Evolutionary conservation across 2,888 invertebrate genomes (phyloP).

Genomic region (Thecocarcelia acutangulata): DNA sequence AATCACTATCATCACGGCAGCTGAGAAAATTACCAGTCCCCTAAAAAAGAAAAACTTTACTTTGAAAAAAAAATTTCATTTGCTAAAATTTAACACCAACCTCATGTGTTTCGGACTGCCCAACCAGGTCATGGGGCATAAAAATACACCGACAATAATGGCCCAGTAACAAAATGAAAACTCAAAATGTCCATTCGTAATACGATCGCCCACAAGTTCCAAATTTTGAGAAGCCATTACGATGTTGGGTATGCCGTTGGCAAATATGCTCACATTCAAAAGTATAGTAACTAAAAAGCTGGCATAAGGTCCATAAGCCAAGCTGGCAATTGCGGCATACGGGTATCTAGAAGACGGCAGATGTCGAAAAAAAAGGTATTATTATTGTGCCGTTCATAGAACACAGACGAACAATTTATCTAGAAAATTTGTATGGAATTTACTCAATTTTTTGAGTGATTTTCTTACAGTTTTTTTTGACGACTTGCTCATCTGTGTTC

Average conservation of each 20-base stretch:
- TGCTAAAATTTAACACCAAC: conserved; percentile 82
- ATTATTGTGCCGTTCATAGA: too few species aligned
- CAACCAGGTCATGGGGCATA: conserved; percentile 92
- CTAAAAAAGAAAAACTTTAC: conserved; percentile 69
- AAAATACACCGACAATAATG: conserved; percentile 86
- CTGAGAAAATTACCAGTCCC: conserved; percentile 84
- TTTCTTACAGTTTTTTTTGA: too few species aligned
- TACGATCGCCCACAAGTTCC: conserved; percentile 88
- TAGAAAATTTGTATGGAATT: too few species aligned
- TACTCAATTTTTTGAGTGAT: too few species aligned
- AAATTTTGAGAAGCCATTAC: conserved; percentile 91
- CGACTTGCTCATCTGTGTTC: too few species aligned
- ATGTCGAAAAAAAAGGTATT: too few species aligned
- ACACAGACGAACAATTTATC: too few species aligned
- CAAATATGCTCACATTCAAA: conserved; percentile 88
- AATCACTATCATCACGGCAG: conserved; percentile 85
- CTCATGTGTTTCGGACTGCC: conserved; percentile 96
- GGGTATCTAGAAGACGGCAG: conserved; percentile 85
- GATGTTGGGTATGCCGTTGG: conserved; percentile 90
- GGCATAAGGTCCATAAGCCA: conserved; percentile 86
- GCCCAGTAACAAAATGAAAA: conserved; percentile 93
- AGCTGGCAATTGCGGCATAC: conserved; percentile 91
- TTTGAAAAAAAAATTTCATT: neutral
- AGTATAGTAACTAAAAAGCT: conserved; percentile 86
- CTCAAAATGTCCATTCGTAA: conserved; percentile 85